Evolutionary conservation across 2,113 vertebrate genomes (phyloP).

Genomic region (Hypocryptadius cinnamomeus): DNA sequence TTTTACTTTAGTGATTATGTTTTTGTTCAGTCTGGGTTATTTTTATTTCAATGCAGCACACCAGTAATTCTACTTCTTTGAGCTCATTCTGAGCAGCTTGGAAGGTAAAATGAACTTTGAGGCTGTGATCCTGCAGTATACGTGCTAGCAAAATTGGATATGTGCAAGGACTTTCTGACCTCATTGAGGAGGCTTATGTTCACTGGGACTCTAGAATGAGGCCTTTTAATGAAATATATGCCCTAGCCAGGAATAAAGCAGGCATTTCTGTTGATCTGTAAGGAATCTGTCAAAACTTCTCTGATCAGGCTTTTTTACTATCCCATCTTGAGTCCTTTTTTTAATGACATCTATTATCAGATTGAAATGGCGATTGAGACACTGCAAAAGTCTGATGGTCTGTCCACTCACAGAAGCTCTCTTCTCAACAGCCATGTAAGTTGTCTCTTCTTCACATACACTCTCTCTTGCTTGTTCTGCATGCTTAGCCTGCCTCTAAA

Average conservation of each 20-base stretch:
- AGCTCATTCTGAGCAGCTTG: constrained; percentile 19
- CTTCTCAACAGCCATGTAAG: constrained; percentile 88
- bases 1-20: not conserved
- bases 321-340: constrained; percentile 83
- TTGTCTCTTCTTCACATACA: constrained; percentile 77
- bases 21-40: constrained; percentile 12
- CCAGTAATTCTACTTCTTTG: not conserved
- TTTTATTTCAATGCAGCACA: constrained; percentile 45
- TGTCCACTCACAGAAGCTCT: constrained; percentile 84
- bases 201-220: not conserved
- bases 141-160: not conserved
- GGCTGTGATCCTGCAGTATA: not conserved
- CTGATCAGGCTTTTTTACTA: constrained; percentile 78
- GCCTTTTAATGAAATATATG: not conserved
- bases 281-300: constrained; percentile 72
- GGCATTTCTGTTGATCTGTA: constrained; percentile 56
- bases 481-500: constrained; percentile 75
- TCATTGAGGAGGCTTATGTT: not conserved
- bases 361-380: constrained; percentile 89
- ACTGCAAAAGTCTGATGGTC: constrained; percentile 86
- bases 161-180: not conserved
- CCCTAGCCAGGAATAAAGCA: constrained; percentile 39
- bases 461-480: constrained; percentile 75
- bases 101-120: not conserved
- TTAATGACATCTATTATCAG: constrained; percentile 87